Base-by-base conservation (phyloP, 2,888 invertebrate species). In the Pollenia amentaria region DNA sequence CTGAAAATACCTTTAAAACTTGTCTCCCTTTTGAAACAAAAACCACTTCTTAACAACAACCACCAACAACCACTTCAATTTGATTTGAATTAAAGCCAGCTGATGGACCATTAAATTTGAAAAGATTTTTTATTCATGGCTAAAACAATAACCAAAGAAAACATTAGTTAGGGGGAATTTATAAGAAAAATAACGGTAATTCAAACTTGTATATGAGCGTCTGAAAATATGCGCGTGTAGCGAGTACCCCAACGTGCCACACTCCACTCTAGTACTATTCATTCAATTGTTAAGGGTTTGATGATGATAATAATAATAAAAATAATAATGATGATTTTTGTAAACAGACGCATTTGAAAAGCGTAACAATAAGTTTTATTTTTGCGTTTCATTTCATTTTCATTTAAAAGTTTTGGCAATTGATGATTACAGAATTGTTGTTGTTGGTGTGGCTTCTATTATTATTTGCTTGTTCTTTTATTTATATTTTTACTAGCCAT, bases 301-400 rank as follows among this genome's bases (percentile, higher is more conserved):
- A 42, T 44, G 55, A 55, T 65, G 16, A 53, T 64, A 46, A 72
- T 72, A 51, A 62, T 42, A 48, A 65, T 40, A 29, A 44, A 16
- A 40, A 65, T 60, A 11, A 51, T 21, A 29, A 16, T 70, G 67
- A 7, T 67, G n/a, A 42, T 38, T 48, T 21, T 48, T 10, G 44
- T 62, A 46, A 44, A 42, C 8, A 42, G n/a, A 42, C 46, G 38
- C 65, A 67, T 78, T 84, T 67, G 16, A 40, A 81, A 76, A 76
- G 60, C 72, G 55, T 64, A 76, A 75, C 76, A 85, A 76, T 80
- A 77, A 76, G 72, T 83, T 83, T 72, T 46, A 44, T 69, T 77
- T 79, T 69, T 62, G 81, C 60, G 44, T 81, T 87, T 84, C 69
- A 69, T 83, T 79, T 86, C 69, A 64, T 53, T 78, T 82, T 83